phyloP scores from a whole-genome alignment of 1,140 invertebrate genomes.

The Gonioctena quinquepunctata region DNA sequence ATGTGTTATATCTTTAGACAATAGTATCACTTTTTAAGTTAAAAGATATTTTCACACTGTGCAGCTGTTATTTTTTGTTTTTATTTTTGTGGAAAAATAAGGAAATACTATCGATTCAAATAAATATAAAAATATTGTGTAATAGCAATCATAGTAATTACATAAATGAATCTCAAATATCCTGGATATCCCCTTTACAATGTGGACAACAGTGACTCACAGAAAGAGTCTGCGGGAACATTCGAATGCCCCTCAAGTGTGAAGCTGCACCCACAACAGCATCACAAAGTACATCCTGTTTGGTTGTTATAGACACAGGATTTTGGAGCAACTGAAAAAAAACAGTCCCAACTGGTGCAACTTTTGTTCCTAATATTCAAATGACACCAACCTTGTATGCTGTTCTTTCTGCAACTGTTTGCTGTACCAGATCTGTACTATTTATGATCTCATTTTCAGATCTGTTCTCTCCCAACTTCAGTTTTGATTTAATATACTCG shows the following conservation, averaged over 20 bases:
- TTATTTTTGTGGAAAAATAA: no score
- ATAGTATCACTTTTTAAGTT: no score
- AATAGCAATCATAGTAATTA: no score
- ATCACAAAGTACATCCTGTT: slow-evolving; percentile 54
- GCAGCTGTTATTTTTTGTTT: no score
- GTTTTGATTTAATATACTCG: slow-evolving; percentile 49
- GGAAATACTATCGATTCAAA: no score
- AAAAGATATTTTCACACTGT: no score
- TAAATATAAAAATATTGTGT: no score
- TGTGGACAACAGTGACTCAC: slow-evolving; percentile 53
- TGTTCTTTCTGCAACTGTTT: slow-evolving; percentile 53
- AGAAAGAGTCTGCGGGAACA: slow-evolving; percentile 45
- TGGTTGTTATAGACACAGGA: slow-evolving; percentile 43
- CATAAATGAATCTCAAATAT: slow-evolving; percentile 51
- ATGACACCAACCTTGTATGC: slow-evolving; percentile 52
- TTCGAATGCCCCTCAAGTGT: slow-evolving; percentile 45
- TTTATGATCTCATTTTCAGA: slow-evolving; percentile 31
- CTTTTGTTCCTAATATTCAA: neutral
- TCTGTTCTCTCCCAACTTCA: slow-evolving; percentile 14
- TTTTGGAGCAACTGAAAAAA: slow-evolving; percentile 45
- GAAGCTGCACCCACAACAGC: slow-evolving; percentile 55
- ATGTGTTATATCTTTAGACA: no score
- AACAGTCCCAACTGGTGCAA: no score
- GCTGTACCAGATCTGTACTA: slow-evolving; percentile 39
- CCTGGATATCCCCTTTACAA: slow-evolving; percentile 55